Evolutionary conservation across 1,140 invertebrate genomes (phyloP), one percentile per base, ranked within the genome.

Genomic region (Camponotus pennsylvanicus): DNA sequence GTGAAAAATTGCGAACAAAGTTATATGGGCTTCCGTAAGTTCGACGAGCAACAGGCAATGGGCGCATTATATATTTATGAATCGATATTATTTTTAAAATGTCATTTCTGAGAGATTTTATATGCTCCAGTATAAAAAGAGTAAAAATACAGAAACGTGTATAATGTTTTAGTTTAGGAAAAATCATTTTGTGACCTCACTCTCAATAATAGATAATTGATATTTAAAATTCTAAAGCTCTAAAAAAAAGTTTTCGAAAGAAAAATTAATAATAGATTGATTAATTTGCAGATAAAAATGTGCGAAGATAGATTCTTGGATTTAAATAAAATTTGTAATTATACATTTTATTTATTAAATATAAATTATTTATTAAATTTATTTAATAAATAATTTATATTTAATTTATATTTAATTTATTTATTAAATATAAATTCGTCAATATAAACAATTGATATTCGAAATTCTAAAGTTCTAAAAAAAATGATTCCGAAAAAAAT

Each of bases 1-100:
- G 40, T 45, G 79, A 83, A 61, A 83, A 83, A 83, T 80, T 61
- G 40, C 13, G 7, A 75, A 13, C 18, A 32, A 73, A 82, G 67
- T 82, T 82, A 82, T 45, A 59, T 57, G 32, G 61, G 45, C 69
- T 83, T 55, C 1, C 52, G 67, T n/a, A 59, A 42, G 40, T 73
- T 15, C 13, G 6, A 34, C 52, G 21, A 73, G 40, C 67, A 82
- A 71, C 78, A 80, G 64, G 49, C 66, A 71, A 82, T 45, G 18
- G 7, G 11, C 15, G 27, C 15, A 3, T 21, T 8, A 5, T 18
- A 13, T 71, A 42, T 8, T 6, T 42, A n/a, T n/a, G 3, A 82
- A 9, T 32, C 2, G 11, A 21, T 71, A 71, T 71, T 71, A 59
- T 82, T 42, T 59, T 2, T 73, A 21, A 52, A 7, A 32, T 21